Evolutionary conservation across 2,888 invertebrate species (phyloP), one percentile per base, ranked within the genome.

Genomic region (Pseudococcus jackbeardsleyi): DNA sequence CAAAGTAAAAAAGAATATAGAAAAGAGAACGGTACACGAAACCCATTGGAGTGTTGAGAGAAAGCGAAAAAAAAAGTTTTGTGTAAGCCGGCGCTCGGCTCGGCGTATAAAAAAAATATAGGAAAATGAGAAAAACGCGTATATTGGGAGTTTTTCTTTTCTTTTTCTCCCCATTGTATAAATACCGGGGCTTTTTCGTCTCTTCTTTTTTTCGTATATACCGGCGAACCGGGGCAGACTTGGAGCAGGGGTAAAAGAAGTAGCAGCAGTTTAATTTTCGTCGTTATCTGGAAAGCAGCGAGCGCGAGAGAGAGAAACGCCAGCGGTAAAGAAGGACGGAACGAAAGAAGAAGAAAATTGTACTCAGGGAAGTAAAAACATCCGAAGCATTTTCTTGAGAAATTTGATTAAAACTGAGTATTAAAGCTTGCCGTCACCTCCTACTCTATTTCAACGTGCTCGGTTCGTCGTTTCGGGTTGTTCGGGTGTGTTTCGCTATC

Each of bases 381-480:
- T 88, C 54, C 88, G 88, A 88, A 82, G 88, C 82, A 79, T 88
- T 88, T 88, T 88, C 88, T 88, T 48, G 59, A 82, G 82, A 88
- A 88, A 88, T 88, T 88, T 88, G 88, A 88, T 88, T 88, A 88
- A 88, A 88, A 88, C 88, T 88, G 88, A 88, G 88, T 88, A 88
- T 88, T 79, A 88, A 82, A 54, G 39, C 82, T 82, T 59, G 88
- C 59, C 88, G 88, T 59, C 88, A 82, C 79, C 39, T 88, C 88
- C 88, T 88, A 82, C 82, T 88, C 79, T 50, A 77, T 79, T 88
- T 79, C 64, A 68, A 68, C 86, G 86, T 85, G 84, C 84, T 50
- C 79, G 79, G 64, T 64, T 77, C 79, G 42, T 82, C 79, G 79
- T 82, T 82, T 82, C 46, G 79, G 79, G 79, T 46, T 72, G 72